Evolutionary conservation across 2,113 vertebrate genomes (phyloP).

Genomic region (Cyprinodon variegatus): DNA sequence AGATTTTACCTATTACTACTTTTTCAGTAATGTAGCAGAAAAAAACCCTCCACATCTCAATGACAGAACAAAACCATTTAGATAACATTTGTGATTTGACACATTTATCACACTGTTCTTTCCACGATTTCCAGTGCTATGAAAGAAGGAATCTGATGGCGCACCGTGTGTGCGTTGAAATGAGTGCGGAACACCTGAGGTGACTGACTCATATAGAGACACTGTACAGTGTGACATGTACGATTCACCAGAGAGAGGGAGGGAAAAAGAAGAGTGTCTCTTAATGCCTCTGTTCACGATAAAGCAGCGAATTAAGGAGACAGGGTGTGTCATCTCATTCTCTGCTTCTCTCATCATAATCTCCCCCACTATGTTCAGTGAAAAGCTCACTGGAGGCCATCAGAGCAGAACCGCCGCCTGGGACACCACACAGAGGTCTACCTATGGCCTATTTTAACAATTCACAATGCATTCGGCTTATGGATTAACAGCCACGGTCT

Average conservation of each 20-base stretch:
- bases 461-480: conserved; percentile 32
- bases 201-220: conserved; percentile 66
- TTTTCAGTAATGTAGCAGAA: neutral
- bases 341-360: conserved; percentile 77
- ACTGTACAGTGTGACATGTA: conserved; percentile 65
- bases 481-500: conserved; percentile 35
- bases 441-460: conserved; percentile 63
- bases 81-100: conserved; percentile 28
- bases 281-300: conserved; percentile 75
- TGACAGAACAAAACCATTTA: conserved; percentile 15
- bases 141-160: conserved; percentile 64
- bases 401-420: conserved; percentile 44
- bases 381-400: conserved; percentile 69
- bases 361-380: conserved; percentile 64
- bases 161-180: conserved; percentile 47
- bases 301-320: conserved; percentile 76
- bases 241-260: conserved; percentile 55
- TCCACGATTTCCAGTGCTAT: conserved; percentile 48
- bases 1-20: neutral
- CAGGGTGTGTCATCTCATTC: conserved; percentile 80
- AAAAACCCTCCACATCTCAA: neutral
- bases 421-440: conserved; percentile 61
- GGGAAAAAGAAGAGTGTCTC: conserved; percentile 17
- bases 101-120: conserved; percentile 41
- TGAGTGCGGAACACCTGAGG: conserved; percentile 72